A percentile compares a stretch with the other conserved stretches of the same genome.
Conservation (phyloP, 2,888 invertebrate genomes). For the Limnephilus auricula region DNA sequence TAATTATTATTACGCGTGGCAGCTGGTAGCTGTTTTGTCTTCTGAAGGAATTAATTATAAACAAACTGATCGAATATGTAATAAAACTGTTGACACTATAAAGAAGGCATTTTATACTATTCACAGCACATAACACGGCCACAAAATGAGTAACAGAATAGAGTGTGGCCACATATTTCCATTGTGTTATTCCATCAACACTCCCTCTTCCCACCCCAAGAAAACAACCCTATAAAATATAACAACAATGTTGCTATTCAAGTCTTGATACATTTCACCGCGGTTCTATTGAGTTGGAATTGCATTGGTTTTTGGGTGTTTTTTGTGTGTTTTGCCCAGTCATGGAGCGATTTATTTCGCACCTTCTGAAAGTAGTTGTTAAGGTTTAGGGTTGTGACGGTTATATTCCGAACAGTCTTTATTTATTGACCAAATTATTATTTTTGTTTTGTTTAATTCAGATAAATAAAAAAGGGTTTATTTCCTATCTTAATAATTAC, state of each 20-base stretch:
- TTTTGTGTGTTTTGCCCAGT: background rate
- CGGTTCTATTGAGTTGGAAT: constrained; percentile 5
- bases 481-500: background rate
- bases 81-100: constrained; percentile 28
- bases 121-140: background rate
- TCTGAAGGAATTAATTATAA: too few relatives aligned
- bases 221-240: constrained; percentile 11
- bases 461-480: background rate
- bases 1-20: too few relatives aligned
- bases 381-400: background rate
- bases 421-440: background rate
- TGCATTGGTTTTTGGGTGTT: background rate
- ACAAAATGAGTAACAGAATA: background rate
- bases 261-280: background rate
- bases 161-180: background rate
- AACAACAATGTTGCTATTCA: background rate
- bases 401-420: background rate
- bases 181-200: constrained; percentile 11
- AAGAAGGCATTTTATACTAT: background rate
- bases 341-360: background rate
- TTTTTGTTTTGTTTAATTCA: too few relatives aligned
- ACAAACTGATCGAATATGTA: too few relatives aligned
- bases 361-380: background rate
- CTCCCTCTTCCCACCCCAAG: background rate
- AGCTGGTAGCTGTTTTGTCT: too few relatives aligned